Conservation (phyloP, 1,140 invertebrate species). For the Cotesia chilonis region DNA sequence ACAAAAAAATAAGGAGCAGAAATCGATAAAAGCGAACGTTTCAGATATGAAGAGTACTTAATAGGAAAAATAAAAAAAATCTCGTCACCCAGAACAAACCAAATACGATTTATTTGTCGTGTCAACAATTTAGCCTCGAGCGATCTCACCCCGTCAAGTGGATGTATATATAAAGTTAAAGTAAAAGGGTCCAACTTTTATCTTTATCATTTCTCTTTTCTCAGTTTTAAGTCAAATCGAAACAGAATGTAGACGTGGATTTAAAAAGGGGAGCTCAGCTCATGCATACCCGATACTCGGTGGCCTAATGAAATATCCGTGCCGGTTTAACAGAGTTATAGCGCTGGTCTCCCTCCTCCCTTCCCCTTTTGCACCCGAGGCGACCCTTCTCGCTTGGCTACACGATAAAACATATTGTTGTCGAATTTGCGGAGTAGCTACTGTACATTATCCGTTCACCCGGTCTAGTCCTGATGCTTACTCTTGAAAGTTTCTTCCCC, state of each 20-base stretch:
- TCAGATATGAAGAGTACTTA: slow-evolving; percentile 8
- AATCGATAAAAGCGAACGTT: too few relatives aligned
- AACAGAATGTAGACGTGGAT: not conserved
- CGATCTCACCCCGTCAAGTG: slow-evolving; percentile 27
- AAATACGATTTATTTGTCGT: slow-evolving; percentile 63
- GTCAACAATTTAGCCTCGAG: slow-evolving; percentile 62
- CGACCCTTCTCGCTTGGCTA: slow-evolving; percentile 52
- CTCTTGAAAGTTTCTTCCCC: slow-evolving; percentile 27
- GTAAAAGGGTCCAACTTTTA: not conserved
- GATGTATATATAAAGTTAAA: not conserved
- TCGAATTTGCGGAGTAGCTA: slow-evolving; percentile 55
- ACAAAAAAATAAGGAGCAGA: too few relatives aligned
- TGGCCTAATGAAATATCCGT: slow-evolving; percentile 67
- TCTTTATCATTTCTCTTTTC: not conserved
- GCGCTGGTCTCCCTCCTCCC: slow-evolving; percentile 31
- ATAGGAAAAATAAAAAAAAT: slow-evolving; percentile 25
- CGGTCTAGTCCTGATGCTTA: slow-evolving; percentile 2
- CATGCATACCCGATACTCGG: slow-evolving; percentile 35
- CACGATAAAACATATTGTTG: slow-evolving; percentile 66
- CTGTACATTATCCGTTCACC: slow-evolving; percentile 35
- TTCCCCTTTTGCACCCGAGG: slow-evolving; percentile 40
- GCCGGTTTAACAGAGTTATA: slow-evolving; percentile 66
- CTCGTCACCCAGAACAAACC: slow-evolving; percentile 37
- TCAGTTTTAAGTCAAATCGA: slow-evolving; percentile 25
- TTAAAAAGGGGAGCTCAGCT: too few relatives aligned